Conservation (phyloP, 2,797 vertebrate species). For the Catostomus latipinnis region DNA sequence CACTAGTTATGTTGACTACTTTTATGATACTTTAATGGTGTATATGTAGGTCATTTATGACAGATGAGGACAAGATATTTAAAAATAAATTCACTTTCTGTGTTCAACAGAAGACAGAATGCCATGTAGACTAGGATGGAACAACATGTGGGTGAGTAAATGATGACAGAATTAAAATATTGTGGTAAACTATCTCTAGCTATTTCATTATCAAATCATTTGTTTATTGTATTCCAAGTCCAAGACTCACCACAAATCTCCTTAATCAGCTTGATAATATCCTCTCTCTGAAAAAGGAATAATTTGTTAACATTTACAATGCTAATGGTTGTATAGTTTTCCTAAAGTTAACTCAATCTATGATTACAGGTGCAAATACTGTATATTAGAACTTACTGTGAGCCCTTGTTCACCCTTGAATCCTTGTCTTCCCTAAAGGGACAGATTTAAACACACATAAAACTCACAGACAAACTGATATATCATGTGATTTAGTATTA, state of each 20-base stretch:
- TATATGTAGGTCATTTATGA: no score
- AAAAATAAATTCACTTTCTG: no score
- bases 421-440: constrained; percentile 81
- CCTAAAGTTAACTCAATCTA: not conserved
- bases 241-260: constrained; percentile 88
- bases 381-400: constrained; percentile 78
- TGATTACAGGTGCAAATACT: not conserved
- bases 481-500: not conserved
- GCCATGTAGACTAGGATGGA: no score
- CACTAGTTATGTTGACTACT: no score
- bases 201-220: not conserved
- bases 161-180: no score
- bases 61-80: no score
- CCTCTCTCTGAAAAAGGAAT: constrained; percentile 83
- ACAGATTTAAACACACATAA: constrained; percentile 26
- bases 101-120: no score
- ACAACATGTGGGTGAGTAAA: no score
- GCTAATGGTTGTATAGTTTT: not conserved
- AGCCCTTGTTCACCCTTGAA: constrained; percentile 86
- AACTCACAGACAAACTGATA: not conserved
- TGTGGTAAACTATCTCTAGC: not conserved
- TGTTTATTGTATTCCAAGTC: constrained; percentile 25
- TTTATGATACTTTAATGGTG: no score
- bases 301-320: not conserved
- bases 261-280: constrained; percentile 91